Percentiles rank a stretch among this genome's conserved stretches.
Evolutionary conservation across 2,888 invertebrate genomes (phyloP).

Genomic region (Rhynchonema sp.): DNA sequence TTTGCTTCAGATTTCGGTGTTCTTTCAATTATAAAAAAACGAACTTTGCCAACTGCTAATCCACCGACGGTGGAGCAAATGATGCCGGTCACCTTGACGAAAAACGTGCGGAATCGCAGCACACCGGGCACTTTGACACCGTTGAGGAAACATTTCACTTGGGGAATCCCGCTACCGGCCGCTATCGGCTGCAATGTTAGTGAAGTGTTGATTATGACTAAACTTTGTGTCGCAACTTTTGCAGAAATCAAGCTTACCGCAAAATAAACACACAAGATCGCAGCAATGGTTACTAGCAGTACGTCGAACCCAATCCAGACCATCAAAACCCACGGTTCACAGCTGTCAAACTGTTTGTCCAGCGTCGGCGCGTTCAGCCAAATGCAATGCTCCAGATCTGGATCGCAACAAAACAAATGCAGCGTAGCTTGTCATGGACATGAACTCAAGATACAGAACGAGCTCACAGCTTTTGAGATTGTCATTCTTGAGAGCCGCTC

Average conservation of each 20-base stretch:
- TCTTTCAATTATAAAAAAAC: no score
- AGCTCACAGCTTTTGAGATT: no score
- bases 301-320: not conserved
- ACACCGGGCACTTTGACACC: constrained; percentile 81
- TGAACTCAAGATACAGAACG: no score
- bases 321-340: not conserved
- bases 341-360: not conserved
- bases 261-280: not conserved
- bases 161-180: constrained; percentile 83
- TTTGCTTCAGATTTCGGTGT: no score
- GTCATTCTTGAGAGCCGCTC: not conserved
- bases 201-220: no score
- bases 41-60: constrained; percentile 61
- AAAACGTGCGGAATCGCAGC: constrained; percentile 60
- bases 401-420: not conserved
- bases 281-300: not conserved
- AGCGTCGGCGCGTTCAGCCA: no score
- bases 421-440: no score
- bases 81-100: constrained; percentile 71
- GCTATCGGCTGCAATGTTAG: constrained; percentile 50
- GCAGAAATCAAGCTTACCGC: no score
- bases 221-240: no score
- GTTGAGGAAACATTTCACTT: constrained; percentile 86
- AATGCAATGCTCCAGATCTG: no score
- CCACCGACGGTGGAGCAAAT: constrained; percentile 77